Base-by-base conservation (phyloP, 2,888 invertebrate species). In the Zygaena filipendulae region DNA sequence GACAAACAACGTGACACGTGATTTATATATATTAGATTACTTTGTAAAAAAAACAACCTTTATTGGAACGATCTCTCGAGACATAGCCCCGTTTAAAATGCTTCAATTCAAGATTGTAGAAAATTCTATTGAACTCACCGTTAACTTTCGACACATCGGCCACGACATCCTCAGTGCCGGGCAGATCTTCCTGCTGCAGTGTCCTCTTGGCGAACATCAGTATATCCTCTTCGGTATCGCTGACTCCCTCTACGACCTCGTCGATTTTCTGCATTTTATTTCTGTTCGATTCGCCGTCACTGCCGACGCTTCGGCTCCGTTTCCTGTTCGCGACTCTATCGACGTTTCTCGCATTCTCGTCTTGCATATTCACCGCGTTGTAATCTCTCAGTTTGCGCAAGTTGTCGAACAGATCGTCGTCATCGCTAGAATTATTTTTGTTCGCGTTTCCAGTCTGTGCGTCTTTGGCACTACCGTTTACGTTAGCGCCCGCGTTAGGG, bases 181-280 rank as follows among this genome's bases (percentile, higher is more conserved):
- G 72, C 20, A 69, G 33, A 22, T 71, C 63, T 2, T 56, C 58
- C 3, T 59, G 61, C 32, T 72, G 60, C 3, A 77, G 43, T 0
- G 75, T 77, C 41, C 64, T 69, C 49, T 68, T 79, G 6, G 74
- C 75, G 35, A 77, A 79, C n/a, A 66, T 62, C 21, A 77, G 35
- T 16, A 79, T 67, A 37, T 77, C 71, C 19, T 71, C 66, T 25
- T 59, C 60, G 21, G 20, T 28, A 13, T 20, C 12, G 12, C 24
- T 25, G 0, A 10, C 11, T 39, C 60, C 62, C n/a, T 39, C 36
- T n/a, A 35, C 38, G 10, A 35, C 44, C 38, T 74, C 68, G 21
- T 61, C 59, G 14, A 70, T 69, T 49, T 62, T 71, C 36, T 59
- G 64, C 61, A 75, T 59, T 43, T 74, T 75, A 3, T 48, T 51